These are phyloP conservation scores for Mercenaria mercenaria DNA, from an alignment of 1,140 invertebrate species.

Conservation along the genomic window DNA sequence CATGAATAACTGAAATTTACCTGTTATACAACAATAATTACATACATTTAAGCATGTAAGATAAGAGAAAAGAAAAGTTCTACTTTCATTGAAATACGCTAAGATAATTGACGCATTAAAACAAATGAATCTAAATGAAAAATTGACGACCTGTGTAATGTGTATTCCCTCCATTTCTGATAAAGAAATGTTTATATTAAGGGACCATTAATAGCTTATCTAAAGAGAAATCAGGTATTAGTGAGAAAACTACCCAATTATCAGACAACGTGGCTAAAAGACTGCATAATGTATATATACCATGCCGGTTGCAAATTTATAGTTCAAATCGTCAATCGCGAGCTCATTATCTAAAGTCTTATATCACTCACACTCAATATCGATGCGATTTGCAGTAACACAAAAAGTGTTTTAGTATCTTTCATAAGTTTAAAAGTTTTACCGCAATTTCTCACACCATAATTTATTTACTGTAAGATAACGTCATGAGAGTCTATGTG, in stretches of 20 bases:
- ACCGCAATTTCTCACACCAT: no score
- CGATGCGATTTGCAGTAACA: no score
- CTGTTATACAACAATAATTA: no score
- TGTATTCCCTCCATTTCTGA: not conserved
- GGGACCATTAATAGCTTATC: constrained; percentile 12
- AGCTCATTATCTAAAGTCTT: no score
- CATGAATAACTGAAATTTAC: no score
- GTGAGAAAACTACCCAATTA: constrained; percentile 16
- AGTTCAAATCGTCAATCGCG: no score
- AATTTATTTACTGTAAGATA: no score
- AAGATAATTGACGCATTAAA: constrained; percentile 6
- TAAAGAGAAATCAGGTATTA: not conserved
- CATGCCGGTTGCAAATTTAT: constrained; percentile 11
- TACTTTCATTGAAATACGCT: constrained; percentile 5
- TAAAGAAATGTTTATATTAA: constrained; percentile 3
- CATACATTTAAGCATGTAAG: not conserved
- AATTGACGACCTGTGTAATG: constrained; percentile 12
- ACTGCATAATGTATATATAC: constrained; percentile 17
- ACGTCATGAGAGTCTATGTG: no score
- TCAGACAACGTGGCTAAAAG: not conserved
- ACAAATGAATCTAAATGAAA: not conserved
- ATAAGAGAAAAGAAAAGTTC: not conserved
- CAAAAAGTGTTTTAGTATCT: no score
- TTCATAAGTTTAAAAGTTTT: no score
- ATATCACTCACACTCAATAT: no score